These are phyloP conservation scores for Crotalus tigris DNA, from an alignment of 2,113 vertebrate species.

Conservation along the genomic window DNA sequence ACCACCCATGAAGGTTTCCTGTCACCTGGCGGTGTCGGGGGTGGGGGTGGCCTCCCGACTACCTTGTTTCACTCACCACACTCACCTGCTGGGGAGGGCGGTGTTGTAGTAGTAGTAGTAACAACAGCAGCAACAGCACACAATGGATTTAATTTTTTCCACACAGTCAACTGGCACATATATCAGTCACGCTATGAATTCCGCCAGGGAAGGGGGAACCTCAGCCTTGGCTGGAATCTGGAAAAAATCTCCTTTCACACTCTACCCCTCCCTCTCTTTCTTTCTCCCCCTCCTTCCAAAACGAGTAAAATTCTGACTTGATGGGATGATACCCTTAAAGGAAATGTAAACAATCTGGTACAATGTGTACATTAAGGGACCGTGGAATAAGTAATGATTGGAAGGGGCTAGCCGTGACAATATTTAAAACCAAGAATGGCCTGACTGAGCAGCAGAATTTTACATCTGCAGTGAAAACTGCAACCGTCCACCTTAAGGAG, in stretches of 20 bases:
- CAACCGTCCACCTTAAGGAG: not conserved
- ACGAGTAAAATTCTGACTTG: not conserved
- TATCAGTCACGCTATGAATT: conserved; percentile 46
- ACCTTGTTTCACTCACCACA: conserved; percentile 61
- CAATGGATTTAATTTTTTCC: conserved; percentile 54
- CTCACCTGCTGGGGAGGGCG: conserved; percentile 59
- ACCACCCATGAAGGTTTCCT: conserved; percentile 29
- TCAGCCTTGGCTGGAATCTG: not conserved
- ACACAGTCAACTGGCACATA: conserved; percentile 64
- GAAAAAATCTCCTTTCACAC: not conserved
- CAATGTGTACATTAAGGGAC: not conserved
- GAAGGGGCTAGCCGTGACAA: not conserved
- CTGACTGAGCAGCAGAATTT: not conserved
- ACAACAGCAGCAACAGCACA: conserved; percentile 9
- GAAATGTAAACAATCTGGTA: not conserved
- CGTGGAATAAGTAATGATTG: not conserved
- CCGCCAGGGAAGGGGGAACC: not conserved
- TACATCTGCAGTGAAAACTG: not conserved
- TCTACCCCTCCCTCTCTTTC: not conserved
- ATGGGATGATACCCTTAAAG: not conserved
- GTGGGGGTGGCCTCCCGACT: conserved; percentile 39
- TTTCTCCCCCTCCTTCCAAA: not conserved
- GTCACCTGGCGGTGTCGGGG: not conserved
- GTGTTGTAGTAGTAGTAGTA: conserved; percentile 27
- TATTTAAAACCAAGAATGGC: not conserved